phyloP scores from a whole-genome alignment of 2,113 vertebrate species.

The Heptranchias perlo region DNA sequence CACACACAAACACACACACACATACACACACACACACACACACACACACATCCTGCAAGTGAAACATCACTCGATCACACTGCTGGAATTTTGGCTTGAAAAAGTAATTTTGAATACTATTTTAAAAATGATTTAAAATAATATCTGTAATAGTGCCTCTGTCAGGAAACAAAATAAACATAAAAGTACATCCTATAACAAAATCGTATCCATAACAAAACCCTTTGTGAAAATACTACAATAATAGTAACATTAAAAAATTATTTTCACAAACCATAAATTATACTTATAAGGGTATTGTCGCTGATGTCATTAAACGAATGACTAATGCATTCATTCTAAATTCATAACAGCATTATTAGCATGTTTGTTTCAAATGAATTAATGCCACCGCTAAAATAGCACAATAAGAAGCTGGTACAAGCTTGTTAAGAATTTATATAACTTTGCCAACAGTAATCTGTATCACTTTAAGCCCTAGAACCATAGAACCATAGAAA shows the following conservation, averaged over 20 bases:
- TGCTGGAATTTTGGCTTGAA: not conserved
- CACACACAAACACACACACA: not conserved
- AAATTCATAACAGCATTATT: not conserved
- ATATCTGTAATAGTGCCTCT: no score
- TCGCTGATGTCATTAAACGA: not conserved
- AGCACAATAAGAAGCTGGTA: not conserved
- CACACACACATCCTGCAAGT: not conserved
- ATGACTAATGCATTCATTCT: not conserved
- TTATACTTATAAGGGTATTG: not conserved
- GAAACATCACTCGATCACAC: not conserved
- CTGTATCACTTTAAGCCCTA: not conserved
- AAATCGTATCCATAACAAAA: not conserved
- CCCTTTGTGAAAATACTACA: not conserved
- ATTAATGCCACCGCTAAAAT: not conserved
- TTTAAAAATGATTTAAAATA: no score
- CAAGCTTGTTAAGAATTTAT: not conserved
- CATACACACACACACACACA: not conserved
- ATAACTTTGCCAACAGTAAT: not conserved
- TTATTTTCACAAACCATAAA: not conserved
- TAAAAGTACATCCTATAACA: not conserved
- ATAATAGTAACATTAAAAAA: not conserved
- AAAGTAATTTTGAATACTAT: not conserved
- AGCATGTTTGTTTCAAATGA: not conserved
- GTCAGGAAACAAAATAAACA: not conserved
- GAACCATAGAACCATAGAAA: no score